A percentile compares a stretch with the other conserved stretches of the same genome.
Evolutionary conservation across 2,113 vertebrate genomes (phyloP).

Genomic region (Sorex fumeus): DNA sequence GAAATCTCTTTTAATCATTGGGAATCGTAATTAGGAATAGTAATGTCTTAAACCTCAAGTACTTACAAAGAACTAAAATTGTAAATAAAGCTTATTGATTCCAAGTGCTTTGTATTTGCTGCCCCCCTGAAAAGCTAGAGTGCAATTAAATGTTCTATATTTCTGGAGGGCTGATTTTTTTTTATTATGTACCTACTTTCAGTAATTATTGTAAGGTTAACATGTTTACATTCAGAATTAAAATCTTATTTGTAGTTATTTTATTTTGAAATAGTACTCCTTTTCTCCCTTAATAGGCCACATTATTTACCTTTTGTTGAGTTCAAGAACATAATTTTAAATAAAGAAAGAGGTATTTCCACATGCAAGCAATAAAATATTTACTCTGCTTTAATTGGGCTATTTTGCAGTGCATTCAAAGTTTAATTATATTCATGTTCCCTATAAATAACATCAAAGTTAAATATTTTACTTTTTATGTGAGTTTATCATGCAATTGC

Average conservation of each 20-base stretch:
- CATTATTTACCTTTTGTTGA: conserved; percentile 32
- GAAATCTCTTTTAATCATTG: background rate
- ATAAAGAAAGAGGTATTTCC: conserved; percentile 20
- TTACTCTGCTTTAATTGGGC: background rate
- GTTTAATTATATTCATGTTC: background rate
- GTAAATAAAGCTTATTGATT: conserved; percentile 57
- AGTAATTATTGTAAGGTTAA: conserved; percentile 25
- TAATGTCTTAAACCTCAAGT: conserved; percentile 24
- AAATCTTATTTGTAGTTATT: conserved; percentile 37
- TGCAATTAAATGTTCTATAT: background rate
- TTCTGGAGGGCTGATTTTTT: background rate
- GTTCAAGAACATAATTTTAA: conserved; percentile 45
- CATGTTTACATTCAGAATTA: conserved; percentile 18
- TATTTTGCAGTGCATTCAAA: conserved; percentile 14
- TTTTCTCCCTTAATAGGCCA: conserved; percentile 1
- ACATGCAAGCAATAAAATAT: background rate
- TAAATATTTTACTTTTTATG: conserved; percentile 31
- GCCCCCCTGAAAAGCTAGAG: conserved; percentile 34
- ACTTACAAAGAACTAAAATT: conserved; percentile 38
- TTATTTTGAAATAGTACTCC: conserved; percentile 49
- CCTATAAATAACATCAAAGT: background rate
- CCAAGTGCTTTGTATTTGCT: conserved; percentile 54
- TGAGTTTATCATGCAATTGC: conserved; percentile 17
- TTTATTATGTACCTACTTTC: background rate
- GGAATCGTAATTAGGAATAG: conserved; percentile 10